Conservation (phyloP, 2,888 invertebrate species). For the Pediacus dermestoides region DNA sequence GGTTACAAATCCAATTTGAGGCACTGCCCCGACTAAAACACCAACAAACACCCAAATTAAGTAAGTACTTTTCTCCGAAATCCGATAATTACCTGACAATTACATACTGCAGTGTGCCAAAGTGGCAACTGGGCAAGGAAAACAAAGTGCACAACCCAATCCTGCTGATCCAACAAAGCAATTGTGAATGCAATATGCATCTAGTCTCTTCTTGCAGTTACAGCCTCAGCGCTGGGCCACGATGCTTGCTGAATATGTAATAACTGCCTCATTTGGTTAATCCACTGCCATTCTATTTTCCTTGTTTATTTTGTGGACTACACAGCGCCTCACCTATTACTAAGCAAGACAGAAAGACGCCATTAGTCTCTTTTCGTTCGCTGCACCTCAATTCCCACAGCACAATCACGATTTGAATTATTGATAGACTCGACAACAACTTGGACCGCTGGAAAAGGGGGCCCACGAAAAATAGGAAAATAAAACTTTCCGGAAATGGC, state of each 20-base stretch:
- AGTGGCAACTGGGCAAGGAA: neutral
- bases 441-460: too few relatives aligned
- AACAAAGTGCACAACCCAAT: neutral
- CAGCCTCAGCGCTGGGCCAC: constrained; percentile 21
- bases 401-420: constrained; percentile 6
- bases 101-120: constrained; percentile 14
- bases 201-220: constrained; percentile 27
- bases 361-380: constrained; percentile 4
- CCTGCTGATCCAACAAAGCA: too few relatives aligned
- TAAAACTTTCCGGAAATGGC: too few relatives aligned
- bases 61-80: too few relatives aligned
- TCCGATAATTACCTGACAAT: constrained; percentile 22
- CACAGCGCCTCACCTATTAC: constrained; percentile 3
- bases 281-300: constrained; percentile 15
- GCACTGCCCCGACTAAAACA: too few relatives aligned
- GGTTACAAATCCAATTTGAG: too few relatives aligned
- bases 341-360: constrained; percentile 5
- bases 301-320: neutral
- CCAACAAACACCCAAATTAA: too few relatives aligned
- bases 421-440: too few relatives aligned
- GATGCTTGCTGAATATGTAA: constrained; percentile 36
- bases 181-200: constrained; percentile 35
- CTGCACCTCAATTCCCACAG: constrained; percentile 6
- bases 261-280: constrained; percentile 37
- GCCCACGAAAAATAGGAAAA: too few relatives aligned